phyloP scores from a whole-genome alignment of 2,113 vertebrate genomes.

The Mesitornis unicolor region DNA sequence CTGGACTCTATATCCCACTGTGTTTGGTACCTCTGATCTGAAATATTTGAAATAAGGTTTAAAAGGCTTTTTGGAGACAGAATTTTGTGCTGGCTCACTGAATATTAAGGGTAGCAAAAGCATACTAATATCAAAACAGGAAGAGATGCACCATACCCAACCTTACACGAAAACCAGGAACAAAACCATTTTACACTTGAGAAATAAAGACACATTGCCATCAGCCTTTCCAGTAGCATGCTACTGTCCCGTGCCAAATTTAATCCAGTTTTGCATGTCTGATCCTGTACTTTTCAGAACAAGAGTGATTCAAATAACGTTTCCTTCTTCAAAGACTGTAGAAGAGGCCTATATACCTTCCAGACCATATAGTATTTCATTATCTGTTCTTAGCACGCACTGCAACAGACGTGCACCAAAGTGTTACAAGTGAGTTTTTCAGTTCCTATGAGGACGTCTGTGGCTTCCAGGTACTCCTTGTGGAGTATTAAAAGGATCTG shows the following conservation, averaged over 20 bases:
- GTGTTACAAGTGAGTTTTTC: background rate
- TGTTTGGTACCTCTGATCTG: background rate
- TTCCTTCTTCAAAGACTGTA: background rate
- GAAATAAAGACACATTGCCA: background rate
- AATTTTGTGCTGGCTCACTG: background rate
- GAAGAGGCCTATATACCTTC: background rate
- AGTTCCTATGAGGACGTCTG: background rate
- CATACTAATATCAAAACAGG: background rate
- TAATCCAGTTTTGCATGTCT: background rate
- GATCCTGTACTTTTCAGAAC: background rate
- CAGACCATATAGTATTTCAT: background rate
- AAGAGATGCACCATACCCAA: background rate
- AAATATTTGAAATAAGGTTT: background rate
- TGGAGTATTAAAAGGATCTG: background rate
- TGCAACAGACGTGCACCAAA: background rate
- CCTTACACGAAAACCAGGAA: background rate
- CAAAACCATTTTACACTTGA: background rate
- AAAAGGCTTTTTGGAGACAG: background rate
- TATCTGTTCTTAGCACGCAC: background rate
- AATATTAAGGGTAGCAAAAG: background rate
- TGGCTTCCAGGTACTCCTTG: background rate
- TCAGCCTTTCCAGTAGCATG: background rate
- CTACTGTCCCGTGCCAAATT: background rate
- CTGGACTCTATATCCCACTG: background rate
- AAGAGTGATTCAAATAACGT: background rate